These are phyloP conservation scores for Poecile montanus DNA, from an alignment of 2,797 vertebrate genomes.

Conservation along the genomic window DNA sequence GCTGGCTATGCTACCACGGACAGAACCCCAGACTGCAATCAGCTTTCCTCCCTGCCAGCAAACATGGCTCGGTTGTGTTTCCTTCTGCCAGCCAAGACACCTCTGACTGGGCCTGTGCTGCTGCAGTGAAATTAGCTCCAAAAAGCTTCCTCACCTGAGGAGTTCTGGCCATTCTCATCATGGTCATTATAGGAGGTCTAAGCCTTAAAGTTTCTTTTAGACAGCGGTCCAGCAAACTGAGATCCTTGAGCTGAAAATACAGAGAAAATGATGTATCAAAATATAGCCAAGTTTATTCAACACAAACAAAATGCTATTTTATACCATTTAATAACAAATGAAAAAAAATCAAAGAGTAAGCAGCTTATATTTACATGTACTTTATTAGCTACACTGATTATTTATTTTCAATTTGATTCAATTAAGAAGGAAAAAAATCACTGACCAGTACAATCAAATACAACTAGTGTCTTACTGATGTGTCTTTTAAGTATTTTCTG, in stretches of 20 bases:
- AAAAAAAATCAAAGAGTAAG: neutral
- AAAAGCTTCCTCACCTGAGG: constrained; percentile 80
- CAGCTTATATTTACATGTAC: neutral
- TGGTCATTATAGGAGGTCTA: constrained; percentile 97
- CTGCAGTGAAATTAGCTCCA: neutral
- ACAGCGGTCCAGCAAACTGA: constrained; percentile 90
- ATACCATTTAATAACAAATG: neutral
- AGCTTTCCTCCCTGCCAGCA: neutral
- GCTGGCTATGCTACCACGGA: rapidly evolving
- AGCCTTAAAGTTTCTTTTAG: constrained; percentile 95
- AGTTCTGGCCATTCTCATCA: constrained; percentile 95
- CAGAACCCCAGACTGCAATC: neutral
- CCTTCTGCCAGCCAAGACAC: rapidly evolving
- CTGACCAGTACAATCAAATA: neutral
- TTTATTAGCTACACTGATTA: neutral
- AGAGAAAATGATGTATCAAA: neutral
- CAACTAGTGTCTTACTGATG: neutral
- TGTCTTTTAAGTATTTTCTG: neutral
- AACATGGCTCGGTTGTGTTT: neutral
- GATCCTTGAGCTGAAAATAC: constrained; percentile 87
- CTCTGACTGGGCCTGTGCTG: neutral
- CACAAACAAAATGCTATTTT: neutral
- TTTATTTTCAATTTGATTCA: neutral
- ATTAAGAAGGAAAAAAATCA: neutral
- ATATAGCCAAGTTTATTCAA: neutral